A percentile compares a stretch with the other conserved stretches of the same genome.
These are phyloP conservation scores for Chascanopsetta lugubris DNA, from an alignment of 2,113 vertebrate species.

Conservation along the genomic window DNA sequence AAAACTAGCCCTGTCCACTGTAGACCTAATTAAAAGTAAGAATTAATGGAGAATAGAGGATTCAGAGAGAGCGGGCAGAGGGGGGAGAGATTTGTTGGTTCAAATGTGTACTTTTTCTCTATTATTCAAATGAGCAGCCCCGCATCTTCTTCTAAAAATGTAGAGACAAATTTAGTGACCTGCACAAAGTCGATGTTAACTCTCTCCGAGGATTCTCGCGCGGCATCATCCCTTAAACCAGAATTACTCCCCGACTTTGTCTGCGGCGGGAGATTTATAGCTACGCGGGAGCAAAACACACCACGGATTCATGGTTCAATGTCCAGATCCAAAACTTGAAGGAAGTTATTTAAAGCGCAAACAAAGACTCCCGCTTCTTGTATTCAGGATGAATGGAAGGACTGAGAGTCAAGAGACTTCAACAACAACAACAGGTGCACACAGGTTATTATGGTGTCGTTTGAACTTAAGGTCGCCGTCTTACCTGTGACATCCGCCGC, in stretches of 20 bases:
- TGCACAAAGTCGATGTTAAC: conserved; percentile 60
- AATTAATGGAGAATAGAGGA: conserved; percentile 80
- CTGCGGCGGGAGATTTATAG: conserved; percentile 39
- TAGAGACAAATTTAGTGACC: conserved; percentile 66
- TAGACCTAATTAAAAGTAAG: conserved; percentile 85
- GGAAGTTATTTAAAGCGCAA: conserved; percentile 44
- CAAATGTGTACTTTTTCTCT: conserved; percentile 76
- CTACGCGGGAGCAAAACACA: conserved; percentile 22
- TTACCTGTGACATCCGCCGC: conserved; percentile 98
- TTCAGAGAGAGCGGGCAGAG: conserved; percentile 68
- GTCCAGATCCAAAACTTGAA: conserved; percentile 27
- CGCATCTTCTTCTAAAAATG: conserved; percentile 66
- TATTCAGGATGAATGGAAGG: not conserved
- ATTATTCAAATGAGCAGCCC: conserved; percentile 76
- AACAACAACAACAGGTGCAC: not conserved
- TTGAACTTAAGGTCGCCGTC: conserved; percentile 26
- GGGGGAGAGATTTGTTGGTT: conserved; percentile 73
- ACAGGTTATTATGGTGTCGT: conserved; percentile 16
- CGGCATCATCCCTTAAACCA: conserved; percentile 54
- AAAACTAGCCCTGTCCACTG: conserved; percentile 83
- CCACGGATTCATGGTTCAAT: conserved; percentile 17
- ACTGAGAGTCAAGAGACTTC: conserved; percentile 1
- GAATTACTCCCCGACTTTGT: conserved; percentile 53
- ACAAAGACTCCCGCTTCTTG: too few relatives aligned
- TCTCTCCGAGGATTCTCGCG: conserved; percentile 48